Conservation (phyloP, 2,797 vertebrate species). For the Macrochelys suwanniensis region DNA sequence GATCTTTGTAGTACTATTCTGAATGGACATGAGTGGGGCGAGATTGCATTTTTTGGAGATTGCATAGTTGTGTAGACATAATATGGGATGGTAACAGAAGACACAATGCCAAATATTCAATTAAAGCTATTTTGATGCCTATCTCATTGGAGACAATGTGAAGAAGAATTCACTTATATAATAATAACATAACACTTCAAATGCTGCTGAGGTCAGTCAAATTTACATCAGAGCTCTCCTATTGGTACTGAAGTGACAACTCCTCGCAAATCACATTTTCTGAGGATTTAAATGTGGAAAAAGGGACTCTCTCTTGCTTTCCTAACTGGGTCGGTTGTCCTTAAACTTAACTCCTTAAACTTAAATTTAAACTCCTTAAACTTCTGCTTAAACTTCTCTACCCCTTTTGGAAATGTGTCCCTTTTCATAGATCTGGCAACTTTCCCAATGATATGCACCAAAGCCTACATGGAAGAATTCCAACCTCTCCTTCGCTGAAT, state of each 20-base stretch:
- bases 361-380: too few species aligned
- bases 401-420: background rate
- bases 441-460: background rate
- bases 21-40: background rate
- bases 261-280: constrained; percentile 20
- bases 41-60: background rate
- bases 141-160: constrained; percentile 5
- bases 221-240: background rate
- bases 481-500: background rate
- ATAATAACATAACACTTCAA: constrained; percentile 57
- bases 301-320: background rate
- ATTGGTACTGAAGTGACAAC: constrained; percentile 23
- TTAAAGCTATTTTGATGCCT: constrained; percentile 35
- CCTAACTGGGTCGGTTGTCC: background rate
- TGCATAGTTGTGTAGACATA: background rate
- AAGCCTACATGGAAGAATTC: background rate
- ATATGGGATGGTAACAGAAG: background rate
- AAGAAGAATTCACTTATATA: constrained; percentile 58
- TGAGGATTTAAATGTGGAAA: background rate
- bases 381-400: constrained; percentile 26
- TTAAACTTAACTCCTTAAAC: background rate
- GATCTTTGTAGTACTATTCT: background rate
- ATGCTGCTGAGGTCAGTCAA: constrained; percentile 45
- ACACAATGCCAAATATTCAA: background rate
- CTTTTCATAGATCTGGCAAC: background rate